phyloP scores from a whole-genome alignment of 1,140 invertebrate species.

The Aplysia californica region DNA sequence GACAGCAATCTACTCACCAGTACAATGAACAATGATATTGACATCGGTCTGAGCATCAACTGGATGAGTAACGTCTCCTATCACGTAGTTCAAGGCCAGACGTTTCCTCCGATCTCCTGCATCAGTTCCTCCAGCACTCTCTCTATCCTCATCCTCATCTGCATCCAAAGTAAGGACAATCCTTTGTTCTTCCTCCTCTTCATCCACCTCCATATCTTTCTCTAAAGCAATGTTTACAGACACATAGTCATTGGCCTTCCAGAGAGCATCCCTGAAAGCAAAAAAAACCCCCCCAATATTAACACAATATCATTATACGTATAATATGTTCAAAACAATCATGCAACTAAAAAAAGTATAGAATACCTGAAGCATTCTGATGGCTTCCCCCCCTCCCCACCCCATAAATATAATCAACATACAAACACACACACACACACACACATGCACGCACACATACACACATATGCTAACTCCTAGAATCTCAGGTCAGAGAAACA shows the following conservation, averaged over 20 bases:
- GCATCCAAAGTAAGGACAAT: slow-evolving; percentile 11
- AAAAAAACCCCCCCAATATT: background rate
- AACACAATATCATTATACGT: background rate
- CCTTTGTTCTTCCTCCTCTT: slow-evolving; percentile 38
- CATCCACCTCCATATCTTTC: slow-evolving; percentile 47
- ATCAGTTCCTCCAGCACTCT: background rate
- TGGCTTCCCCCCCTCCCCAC: too few species aligned
- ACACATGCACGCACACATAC: too few species aligned
- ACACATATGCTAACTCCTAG: too few species aligned
- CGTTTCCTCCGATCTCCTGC: background rate
- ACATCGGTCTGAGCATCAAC: slow-evolving; percentile 33
- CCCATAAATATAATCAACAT: too few species aligned
- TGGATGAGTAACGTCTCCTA: slow-evolving; percentile 65
- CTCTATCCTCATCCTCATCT: slow-evolving; percentile 1
- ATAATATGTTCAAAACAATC: background rate
- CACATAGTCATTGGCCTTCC: slow-evolving; percentile 57
- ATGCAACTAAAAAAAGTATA: background rate
- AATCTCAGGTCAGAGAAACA: too few species aligned
- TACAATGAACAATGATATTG: slow-evolving; percentile 62
- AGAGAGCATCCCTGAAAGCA: slow-evolving; percentile 55
- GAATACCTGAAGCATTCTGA: background rate
- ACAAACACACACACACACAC: too few species aligned
- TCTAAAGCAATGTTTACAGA: slow-evolving; percentile 51
- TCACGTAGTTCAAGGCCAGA: slow-evolving; percentile 57
- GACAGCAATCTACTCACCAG: slow-evolving; percentile 42